phyloP scores from a whole-genome alignment of 53 echinoderm and acorn worm genomes.

The Antedon mediterranea region DNA sequence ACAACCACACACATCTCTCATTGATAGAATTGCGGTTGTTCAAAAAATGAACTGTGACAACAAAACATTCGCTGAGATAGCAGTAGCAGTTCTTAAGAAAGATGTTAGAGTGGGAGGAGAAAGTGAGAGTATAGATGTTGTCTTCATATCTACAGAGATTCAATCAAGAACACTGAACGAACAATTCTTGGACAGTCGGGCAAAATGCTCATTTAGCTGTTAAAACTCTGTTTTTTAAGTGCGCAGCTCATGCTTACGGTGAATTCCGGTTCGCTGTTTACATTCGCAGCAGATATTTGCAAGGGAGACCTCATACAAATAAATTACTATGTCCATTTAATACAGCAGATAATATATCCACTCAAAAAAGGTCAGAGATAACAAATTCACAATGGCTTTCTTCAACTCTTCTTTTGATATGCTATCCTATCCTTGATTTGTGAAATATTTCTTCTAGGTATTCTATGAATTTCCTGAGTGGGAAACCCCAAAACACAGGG shows the following conservation, averaged over 20 bases:
- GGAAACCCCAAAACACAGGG: conserved; percentile 12
- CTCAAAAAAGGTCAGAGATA: no score
- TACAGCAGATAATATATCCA: no score
- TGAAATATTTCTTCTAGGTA: conserved; percentile 5
- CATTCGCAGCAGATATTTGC: no score
- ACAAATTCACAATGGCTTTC: no score
- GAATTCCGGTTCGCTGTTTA: no score
- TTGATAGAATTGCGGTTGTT: neutral
- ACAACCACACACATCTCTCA: neutral
- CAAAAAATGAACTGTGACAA: conserved; percentile 5
- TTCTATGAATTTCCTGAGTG: conserved; percentile 1
- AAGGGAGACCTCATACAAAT: no score
- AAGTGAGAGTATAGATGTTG: conserved; percentile 6
- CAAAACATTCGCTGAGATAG: conserved; percentile 4
- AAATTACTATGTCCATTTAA: no score
- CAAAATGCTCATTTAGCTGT: no score
- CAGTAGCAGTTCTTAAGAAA: neutral
- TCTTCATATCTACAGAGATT: neutral
- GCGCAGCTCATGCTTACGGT: no score
- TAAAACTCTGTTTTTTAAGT: no score
- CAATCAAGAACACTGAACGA: no score
- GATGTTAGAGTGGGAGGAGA: neutral
- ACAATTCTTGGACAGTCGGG: neutral
- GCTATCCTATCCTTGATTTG: neutral
- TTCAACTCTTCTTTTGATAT: neutral